Base-by-base conservation (phyloP, 2,888 invertebrate genomes). In the Drosophila rubida region DNA sequence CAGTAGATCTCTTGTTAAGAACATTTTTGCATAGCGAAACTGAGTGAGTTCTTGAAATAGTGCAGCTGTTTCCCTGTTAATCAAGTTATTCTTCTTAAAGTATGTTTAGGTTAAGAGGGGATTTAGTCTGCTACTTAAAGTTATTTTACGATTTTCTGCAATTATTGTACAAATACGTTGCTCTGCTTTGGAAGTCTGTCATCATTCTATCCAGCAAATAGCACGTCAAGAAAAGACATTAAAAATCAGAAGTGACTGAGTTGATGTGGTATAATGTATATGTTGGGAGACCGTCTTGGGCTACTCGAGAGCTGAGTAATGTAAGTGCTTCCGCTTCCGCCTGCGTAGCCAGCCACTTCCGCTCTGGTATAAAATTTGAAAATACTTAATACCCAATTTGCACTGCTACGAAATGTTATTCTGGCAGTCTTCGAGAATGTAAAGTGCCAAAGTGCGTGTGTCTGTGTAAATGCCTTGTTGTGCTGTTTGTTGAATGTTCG, bases 321-420 rank as follows among this genome's bases (percentile, higher is more conserved):
- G 81, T 68, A 81, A 81, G 86, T 82, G 86, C 82, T 85, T 83
- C 82, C 82, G 86, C 54, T 83, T 85, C 82, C 86, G 84, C 41
- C 50, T 70, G 66, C 42, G 41, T 67, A 66, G 70, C 63, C 63
- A 74, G 67, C 74, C 80, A 85, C 86, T 72, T 85, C 82, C 86
- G 74, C 50, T 68, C 63, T 48, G 50, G 50, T 48, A 50, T 46
- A 77, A 75, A 75, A 71, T 71, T 78, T 66, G 75, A 67, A 81
- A 83, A 83, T 82, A 78, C 86, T 85, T 83, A 82, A 82, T 85
- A 78, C 82, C 73, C 82, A 82, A 83, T 85, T 85, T 85, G 75
- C 66, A 65, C 60, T 50, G 45, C 41, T 69, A 41, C 44, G 50
- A 66, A 77, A 81, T 81, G 70, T 62, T 75, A 64, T 71, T 68